Percentiles rank a stretch among this genome's conserved stretches.
These are phyloP conservation scores for Eupeodes latifasciatus DNA, from an alignment of 2,888 invertebrate genomes.

Conservation along the genomic window DNA sequence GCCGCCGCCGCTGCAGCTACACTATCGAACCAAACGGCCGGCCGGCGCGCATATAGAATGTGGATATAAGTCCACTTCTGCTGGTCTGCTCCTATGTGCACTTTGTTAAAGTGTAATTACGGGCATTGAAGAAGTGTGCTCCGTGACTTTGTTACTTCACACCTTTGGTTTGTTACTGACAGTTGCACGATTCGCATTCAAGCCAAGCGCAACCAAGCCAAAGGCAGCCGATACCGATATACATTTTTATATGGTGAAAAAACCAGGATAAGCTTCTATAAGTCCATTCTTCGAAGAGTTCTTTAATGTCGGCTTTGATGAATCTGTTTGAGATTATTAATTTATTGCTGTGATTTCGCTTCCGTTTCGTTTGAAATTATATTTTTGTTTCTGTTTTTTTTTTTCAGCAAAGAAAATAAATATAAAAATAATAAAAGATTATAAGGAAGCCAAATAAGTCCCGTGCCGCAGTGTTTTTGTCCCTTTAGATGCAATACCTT, in stretches of 20 bases:
- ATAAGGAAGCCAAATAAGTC: background rate
- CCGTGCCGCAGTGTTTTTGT: background rate
- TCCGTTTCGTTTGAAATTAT: constrained; percentile 40
- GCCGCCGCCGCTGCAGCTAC: background rate
- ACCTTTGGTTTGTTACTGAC: constrained; percentile 44
- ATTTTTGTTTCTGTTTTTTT: background rate
- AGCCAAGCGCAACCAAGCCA: background rate
- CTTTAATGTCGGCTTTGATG: constrained; percentile 51
- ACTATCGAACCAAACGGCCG: background rate
- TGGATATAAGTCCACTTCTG: constrained; percentile 27
- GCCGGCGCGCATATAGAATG: background rate
- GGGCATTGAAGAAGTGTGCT: constrained; percentile 64
- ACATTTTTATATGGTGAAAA: background rate
- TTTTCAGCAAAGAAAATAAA: background rate
- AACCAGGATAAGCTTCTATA: constrained; percentile 16
- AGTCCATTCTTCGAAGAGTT: constrained; percentile 36
- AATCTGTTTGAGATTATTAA: constrained; percentile 57
- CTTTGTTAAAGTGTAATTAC: constrained; percentile 71
- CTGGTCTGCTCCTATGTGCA: constrained; percentile 39
- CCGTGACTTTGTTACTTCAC: constrained; percentile 73
- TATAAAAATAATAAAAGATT: background rate
- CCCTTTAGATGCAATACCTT: background rate
- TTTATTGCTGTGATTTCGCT: constrained; percentile 60
- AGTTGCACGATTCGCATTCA: constrained; percentile 45
- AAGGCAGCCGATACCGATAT: too few relatives aligned